Evolutionary conservation across 1,140 invertebrate genomes (phyloP).

Genomic region (Apis dorsata): DNA sequence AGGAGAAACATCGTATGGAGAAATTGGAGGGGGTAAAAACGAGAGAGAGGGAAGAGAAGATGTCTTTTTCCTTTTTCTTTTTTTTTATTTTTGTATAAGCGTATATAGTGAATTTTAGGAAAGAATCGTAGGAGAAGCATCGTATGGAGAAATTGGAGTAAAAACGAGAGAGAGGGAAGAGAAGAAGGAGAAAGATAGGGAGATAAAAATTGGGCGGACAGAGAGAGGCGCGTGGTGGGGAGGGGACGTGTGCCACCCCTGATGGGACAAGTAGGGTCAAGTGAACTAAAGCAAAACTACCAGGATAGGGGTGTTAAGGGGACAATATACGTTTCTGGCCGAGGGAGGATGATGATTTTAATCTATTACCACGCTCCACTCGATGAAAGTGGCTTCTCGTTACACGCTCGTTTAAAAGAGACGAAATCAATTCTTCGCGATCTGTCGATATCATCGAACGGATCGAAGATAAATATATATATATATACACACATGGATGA

Average conservation of each 20-base stretch:
- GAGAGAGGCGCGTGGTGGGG: constrained; percentile 43
- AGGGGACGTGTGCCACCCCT: constrained; percentile 38
- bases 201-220: constrained; percentile 35
- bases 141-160: not conserved
- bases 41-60: constrained; percentile 23
- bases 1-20: not conserved
- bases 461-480: not conserved
- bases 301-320: constrained; percentile 75
- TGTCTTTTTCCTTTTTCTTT: no score
- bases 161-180: constrained; percentile 29
- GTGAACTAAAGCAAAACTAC: constrained; percentile 76
- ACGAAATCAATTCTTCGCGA: constrained; percentile 44
- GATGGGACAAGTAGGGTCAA: constrained; percentile 77
- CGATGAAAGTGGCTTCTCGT: constrained; percentile 78
- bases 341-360: constrained; percentile 75
- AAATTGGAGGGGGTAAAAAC: not conserved
- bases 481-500: no score
- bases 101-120: no score
- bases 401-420: constrained; percentile 77
- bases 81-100: no score
- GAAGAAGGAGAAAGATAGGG: not conserved
- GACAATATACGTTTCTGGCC: constrained; percentile 71
- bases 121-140: not conserved
- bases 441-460: not conserved
- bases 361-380: constrained; percentile 76